Evolutionary conservation across 2,113 vertebrate genomes (phyloP), one percentile per base, ranked within the genome.

Genomic region (Octodon degus): DNA sequence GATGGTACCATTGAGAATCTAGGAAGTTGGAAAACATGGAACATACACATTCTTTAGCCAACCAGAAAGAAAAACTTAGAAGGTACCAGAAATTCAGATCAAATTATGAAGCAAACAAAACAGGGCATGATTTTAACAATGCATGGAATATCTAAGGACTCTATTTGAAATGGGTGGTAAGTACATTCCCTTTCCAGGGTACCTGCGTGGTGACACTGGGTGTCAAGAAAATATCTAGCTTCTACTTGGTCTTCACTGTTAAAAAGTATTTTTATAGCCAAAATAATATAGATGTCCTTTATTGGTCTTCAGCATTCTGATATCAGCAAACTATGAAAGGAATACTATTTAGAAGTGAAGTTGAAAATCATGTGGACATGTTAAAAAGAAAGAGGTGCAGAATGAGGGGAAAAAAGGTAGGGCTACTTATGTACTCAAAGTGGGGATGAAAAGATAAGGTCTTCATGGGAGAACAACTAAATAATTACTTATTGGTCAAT

Each of bases 301-400:
- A 60, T 60, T 63, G 62, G 17, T 77, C 58, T 60, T 82, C 32
- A 30, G 62, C 62, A 16, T 85, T 85, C 91, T 93, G 76, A 62
- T 80, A 86, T 32, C 63, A 53, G 25, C 30, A 62, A 94, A 87
- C n/a, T 19, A 40, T 60, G 40, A 89, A 83, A 76, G 53, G 20
- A 17, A 72, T 90, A 86, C 43, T 94, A 17, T 76, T 88, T 86
- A 87, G 60, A 96, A 93, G 4, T 43, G 53, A 95, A 90, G 27
- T 40, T 43, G 68, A 85, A 90, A 30, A 37, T 34, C 58, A 62
- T 70, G 34, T 72, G 87, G 87, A 87, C 60, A 86, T 30, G n/a
- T 27, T 88, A 62, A 86, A 67, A 89, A 86, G 72, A 67, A 89
- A 89, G 27, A 47, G 5, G 17, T 65, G 72, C 86, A 92, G 65